These are phyloP conservation scores for Drosophila bifasciata DNA, from an alignment of 1,140 invertebrate genomes.

Conservation along the genomic window DNA sequence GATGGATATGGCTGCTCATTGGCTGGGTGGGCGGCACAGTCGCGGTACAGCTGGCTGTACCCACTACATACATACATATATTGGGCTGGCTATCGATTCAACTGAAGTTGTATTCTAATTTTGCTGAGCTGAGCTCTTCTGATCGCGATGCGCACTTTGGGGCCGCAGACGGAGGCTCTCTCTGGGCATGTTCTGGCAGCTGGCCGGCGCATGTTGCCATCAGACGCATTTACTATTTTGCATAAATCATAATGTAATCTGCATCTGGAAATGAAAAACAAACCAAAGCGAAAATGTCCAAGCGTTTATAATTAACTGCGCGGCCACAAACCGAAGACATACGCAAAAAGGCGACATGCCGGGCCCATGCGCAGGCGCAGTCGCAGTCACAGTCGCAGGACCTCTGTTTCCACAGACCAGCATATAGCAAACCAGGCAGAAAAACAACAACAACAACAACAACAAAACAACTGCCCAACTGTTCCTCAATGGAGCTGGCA, in stretches of 20 bases:
- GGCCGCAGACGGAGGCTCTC: conserved; percentile 9
- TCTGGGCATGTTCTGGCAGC: conserved; percentile 40
- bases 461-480: conserved; percentile 49
- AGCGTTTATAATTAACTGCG: conserved; percentile 84
- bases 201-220: conserved; percentile 81
- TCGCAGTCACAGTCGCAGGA: conserved; percentile 59
- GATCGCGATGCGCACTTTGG: conserved; percentile 38
- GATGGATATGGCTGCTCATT: too few relatives aligned
- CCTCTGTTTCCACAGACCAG: conserved; percentile 48
- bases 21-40: too few relatives aligned
- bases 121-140: too few relatives aligned
- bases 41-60: too few relatives aligned
- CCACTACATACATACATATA: too few relatives aligned
- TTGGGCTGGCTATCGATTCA: too few relatives aligned
- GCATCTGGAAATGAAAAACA: conserved; percentile 82
- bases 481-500: conserved; percentile 69
- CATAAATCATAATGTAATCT: conserved; percentile 84
- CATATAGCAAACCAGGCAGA: conserved; percentile 7
- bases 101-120: too few relatives aligned
- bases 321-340: conserved; percentile 71
- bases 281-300: conserved; percentile 83
- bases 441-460: too few relatives aligned
- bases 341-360: conserved; percentile 73
- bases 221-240: conserved; percentile 84
- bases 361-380: conserved; percentile 53